Percentiles rank a stretch among this genome's conserved stretches.
phyloP scores from a whole-genome alignment of 2,888 invertebrate species.

The Cantharis nigra region DNA sequence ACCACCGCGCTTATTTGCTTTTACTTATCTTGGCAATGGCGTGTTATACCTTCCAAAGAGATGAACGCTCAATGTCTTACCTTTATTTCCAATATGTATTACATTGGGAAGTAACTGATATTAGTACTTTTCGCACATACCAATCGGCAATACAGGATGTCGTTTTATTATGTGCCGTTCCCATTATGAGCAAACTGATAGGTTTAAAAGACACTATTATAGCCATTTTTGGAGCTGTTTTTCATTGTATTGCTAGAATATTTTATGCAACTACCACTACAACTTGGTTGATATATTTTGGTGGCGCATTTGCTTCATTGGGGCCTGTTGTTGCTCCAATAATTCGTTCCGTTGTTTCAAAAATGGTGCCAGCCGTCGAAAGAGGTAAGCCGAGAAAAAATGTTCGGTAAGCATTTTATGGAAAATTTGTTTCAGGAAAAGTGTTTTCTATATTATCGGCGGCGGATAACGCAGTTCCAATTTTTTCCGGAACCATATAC shows the following conservation, averaged over 20 bases:
- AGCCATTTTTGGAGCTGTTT: slow-evolving; percentile 71
- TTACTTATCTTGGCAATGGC: slow-evolving; percentile 76
- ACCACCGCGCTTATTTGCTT: slow-evolving; percentile 67
- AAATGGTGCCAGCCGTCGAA: slow-evolving; percentile 72
- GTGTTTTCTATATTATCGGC: slow-evolving; percentile 78
- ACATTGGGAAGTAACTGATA: slow-evolving; percentile 70
- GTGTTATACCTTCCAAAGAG: slow-evolving; percentile 81
- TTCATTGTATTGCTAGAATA: slow-evolving; percentile 71
- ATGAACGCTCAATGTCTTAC: slow-evolving; percentile 77
- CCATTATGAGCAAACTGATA: slow-evolving; percentile 70
- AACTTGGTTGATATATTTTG: slow-evolving; percentile 67
- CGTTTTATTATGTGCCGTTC: slow-evolving; percentile 72
- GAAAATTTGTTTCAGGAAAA: slow-evolving; percentile 61
- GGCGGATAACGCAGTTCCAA: slow-evolving; percentile 79
- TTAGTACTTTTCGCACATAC: slow-evolving; percentile 73
- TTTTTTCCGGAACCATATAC: slow-evolving; percentile 75
- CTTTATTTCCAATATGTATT: slow-evolving; percentile 75
- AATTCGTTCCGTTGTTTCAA: slow-evolving; percentile 81
- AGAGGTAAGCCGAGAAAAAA: slow-evolving; percentile 59
- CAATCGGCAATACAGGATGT: slow-evolving; percentile 73
- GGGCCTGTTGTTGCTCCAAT: slow-evolving; percentile 81
- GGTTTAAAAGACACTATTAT: slow-evolving; percentile 74
- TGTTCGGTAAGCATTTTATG: background rate
- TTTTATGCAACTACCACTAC: slow-evolving; percentile 67
- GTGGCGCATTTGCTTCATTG: slow-evolving; percentile 74